Evolutionary conservation across 1,140 invertebrate genomes (phyloP).

Genomic region (Lepidurus apus): DNA sequence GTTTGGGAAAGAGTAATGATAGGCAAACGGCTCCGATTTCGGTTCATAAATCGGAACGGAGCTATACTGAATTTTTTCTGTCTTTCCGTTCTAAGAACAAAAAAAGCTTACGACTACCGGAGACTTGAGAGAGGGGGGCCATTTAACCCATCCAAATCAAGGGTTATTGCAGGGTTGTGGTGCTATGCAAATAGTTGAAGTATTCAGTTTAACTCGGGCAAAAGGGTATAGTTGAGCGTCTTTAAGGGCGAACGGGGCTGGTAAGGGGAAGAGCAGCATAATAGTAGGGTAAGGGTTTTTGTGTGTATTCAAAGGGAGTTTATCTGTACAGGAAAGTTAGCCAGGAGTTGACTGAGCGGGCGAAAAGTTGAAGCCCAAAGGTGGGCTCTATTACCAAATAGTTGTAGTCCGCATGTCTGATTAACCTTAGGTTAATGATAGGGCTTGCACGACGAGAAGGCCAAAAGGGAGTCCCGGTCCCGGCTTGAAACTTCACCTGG

Average conservation of each 20-base stretch:
- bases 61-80: no score
- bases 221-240: not conserved
- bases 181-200: slow-evolving; percentile 19
- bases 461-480: not conserved
- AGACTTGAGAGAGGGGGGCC: not conserved
- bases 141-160: not conserved
- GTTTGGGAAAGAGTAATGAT: no score
- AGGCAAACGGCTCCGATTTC: no score
- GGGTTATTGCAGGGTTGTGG: not conserved
- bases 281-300: not conserved
- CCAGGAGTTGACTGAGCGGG: not conserved
- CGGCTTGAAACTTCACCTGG: not conserved
- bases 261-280: not conserved
- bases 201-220: not conserved
- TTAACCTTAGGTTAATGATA: slow-evolving; percentile 22
- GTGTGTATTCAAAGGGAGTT: not conserved
- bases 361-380: not conserved
- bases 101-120: not conserved
- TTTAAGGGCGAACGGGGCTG: slow-evolving; percentile 7
- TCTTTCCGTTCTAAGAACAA: not conserved
- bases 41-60: no score
- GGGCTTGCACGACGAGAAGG: not conserved
- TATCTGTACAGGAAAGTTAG: not conserved
- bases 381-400: slow-evolving; percentile 14
- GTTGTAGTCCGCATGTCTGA: slow-evolving; percentile 21